phyloP scores from a whole-genome alignment of 2,797 vertebrate species.

The Sylvia borin region DNA sequence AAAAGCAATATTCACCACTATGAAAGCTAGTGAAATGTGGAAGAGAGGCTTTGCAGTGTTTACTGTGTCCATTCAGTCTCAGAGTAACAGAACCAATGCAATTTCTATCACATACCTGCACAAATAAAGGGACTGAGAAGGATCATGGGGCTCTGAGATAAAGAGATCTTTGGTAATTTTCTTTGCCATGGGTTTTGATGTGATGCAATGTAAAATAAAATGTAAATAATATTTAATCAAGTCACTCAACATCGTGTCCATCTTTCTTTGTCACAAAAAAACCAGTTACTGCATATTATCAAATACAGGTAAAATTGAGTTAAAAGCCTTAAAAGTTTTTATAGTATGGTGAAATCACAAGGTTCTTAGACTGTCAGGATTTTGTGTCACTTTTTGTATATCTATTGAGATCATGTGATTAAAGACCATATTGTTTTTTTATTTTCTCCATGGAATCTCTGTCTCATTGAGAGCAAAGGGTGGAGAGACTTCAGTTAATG shows the following conservation, averaged over 20 bases:
- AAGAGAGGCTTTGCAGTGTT: background rate
- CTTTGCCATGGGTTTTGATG: background rate
- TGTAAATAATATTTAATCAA: background rate
- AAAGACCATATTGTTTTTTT: background rate
- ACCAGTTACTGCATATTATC: background rate
- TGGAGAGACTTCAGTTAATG: background rate
- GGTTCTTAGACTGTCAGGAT: background rate
- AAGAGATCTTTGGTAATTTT: background rate
- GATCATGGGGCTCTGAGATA: background rate
- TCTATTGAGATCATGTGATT: background rate
- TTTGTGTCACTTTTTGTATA: background rate
- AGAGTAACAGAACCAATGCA: background rate
- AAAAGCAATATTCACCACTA: background rate
- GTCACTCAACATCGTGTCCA: background rate
- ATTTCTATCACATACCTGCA: background rate
- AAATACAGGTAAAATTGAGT: background rate
- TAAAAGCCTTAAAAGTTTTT: background rate
- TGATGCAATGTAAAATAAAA: background rate
- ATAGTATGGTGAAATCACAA: background rate
- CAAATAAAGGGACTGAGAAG: background rate
- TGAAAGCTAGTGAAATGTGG: background rate
- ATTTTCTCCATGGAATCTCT: background rate
- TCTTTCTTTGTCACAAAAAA: background rate
- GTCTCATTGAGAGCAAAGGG: background rate
- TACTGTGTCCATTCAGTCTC: background rate